These are phyloP conservation scores for Drosophila fulvimacula DNA, from an alignment of 2,888 invertebrate species.

Conservation along the genomic window DNA sequence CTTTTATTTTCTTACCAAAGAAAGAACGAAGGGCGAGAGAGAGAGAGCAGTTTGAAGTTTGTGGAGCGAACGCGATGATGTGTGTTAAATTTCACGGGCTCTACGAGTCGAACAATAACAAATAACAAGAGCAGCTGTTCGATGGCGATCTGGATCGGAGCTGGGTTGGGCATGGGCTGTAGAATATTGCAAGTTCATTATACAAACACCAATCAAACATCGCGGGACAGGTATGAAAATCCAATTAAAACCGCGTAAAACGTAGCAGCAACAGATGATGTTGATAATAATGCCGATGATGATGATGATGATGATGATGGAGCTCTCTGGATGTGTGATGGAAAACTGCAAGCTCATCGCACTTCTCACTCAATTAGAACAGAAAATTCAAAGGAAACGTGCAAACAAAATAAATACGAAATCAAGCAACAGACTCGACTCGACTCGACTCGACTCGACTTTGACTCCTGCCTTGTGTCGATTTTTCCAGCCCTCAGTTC, in stretches of 20 bases:
- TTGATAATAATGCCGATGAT: constrained; percentile 39
- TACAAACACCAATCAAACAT: constrained; percentile 79
- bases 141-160: constrained; percentile 15
- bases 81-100: constrained; percentile 77
- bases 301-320: constrained; percentile 42
- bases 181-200: constrained; percentile 81
- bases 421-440: constrained; percentile 48
- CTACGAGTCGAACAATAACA: constrained; percentile 41
- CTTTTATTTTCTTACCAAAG: constrained; percentile 59
- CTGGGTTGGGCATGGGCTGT: constrained; percentile 2
- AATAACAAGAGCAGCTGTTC: constrained; percentile 62
- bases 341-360: constrained; percentile 74
- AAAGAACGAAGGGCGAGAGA: background rate
- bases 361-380: constrained; percentile 80
- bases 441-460: constrained; percentile 19
- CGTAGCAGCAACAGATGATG: constrained; percentile 59
- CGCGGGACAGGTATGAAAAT: constrained; percentile 74
- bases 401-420: constrained; percentile 76
- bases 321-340: constrained; percentile 49
- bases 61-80: constrained; percentile 58
- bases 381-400: constrained; percentile 79
- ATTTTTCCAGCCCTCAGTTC: constrained; percentile 50
- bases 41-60: constrained; percentile 7
- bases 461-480: constrained; percentile 66
- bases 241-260: constrained; percentile 76